phyloP scores from a whole-genome alignment of 1,140 invertebrate genomes.

The Matsumurasca onukii region DNA sequence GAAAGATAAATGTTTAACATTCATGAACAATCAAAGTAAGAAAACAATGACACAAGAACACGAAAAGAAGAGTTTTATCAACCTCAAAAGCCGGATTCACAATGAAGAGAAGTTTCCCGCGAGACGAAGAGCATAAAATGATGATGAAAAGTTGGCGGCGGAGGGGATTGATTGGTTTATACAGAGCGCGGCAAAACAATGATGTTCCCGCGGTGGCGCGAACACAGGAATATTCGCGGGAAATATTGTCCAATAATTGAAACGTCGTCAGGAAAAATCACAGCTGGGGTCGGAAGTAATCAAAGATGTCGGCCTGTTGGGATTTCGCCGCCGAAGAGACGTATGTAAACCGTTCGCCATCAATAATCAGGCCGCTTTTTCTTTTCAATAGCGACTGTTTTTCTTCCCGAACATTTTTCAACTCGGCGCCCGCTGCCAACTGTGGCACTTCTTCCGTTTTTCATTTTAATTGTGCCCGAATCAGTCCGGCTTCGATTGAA shows the following conservation, averaged over 20 bases:
- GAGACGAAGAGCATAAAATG: constrained; percentile 7
- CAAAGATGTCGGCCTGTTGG: constrained; percentile 24
- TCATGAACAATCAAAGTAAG: no score
- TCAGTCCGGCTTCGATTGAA: constrained; percentile 22
- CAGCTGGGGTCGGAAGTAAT: constrained; percentile 3
- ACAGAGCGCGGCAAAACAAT: no score
- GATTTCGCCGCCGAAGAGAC: constrained; percentile 12
- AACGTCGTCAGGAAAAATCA: constrained; percentile 18
- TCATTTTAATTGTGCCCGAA: constrained; percentile 22
- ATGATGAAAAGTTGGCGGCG: background rate
- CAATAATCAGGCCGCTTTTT: constrained; percentile 7
- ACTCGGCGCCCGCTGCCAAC: constrained; percentile 16
- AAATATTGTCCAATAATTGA: constrained; percentile 27
- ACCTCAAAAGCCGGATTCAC: background rate
- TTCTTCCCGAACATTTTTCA: constrained; percentile 14
- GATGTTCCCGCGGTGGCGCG: background rate
- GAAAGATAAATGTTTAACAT: no score
- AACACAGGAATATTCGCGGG: constrained; percentile 2
- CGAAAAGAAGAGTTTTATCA: no score
- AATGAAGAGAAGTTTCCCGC: background rate
- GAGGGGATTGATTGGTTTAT: constrained; percentile 21
- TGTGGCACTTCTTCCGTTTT: constrained; percentile 19
- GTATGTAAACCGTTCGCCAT: constrained; percentile 24
- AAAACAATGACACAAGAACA: no score
- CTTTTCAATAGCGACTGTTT: constrained; percentile 19